A percentile compares a stretch with the other conserved stretches of the same genome.
These are phyloP conservation scores for Bubo bubo DNA, from an alignment of 2,113 vertebrate genomes.

Conservation along the genomic window DNA sequence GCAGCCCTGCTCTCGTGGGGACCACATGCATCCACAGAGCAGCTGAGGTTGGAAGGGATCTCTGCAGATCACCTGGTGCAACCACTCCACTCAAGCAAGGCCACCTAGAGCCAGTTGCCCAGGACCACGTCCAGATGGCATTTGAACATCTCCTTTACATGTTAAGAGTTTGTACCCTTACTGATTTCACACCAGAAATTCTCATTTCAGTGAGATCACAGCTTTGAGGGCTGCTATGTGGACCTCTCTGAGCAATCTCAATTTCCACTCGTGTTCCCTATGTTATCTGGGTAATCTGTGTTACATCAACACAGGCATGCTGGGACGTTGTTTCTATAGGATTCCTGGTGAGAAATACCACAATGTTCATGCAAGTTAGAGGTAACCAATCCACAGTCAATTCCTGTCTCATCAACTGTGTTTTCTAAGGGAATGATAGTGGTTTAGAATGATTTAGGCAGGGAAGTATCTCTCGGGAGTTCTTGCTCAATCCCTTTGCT, in stretches of 20 bases:
- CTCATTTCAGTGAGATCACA: background rate
- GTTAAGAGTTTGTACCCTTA: background rate
- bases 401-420: background rate
- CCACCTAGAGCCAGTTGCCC: background rate
- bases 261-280: background rate
- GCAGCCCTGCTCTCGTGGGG: background rate
- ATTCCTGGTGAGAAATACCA: background rate
- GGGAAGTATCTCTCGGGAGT: background rate
- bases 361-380: background rate
- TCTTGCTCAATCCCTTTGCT: background rate
- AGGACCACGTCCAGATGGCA: background rate
- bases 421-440: background rate
- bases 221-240: background rate
- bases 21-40: background rate
- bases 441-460: background rate
- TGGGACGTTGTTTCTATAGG: background rate
- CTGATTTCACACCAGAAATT: background rate
- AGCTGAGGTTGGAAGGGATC: background rate
- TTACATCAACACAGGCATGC: rapidly evolving
- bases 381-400: background rate
- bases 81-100: background rate
- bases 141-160: background rate
- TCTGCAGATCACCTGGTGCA: background rate
- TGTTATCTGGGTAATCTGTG: background rate
- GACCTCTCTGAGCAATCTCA: background rate